phyloP scores from a whole-genome alignment of 2,888 invertebrate genomes.

The Schizaphis graminum region DNA sequence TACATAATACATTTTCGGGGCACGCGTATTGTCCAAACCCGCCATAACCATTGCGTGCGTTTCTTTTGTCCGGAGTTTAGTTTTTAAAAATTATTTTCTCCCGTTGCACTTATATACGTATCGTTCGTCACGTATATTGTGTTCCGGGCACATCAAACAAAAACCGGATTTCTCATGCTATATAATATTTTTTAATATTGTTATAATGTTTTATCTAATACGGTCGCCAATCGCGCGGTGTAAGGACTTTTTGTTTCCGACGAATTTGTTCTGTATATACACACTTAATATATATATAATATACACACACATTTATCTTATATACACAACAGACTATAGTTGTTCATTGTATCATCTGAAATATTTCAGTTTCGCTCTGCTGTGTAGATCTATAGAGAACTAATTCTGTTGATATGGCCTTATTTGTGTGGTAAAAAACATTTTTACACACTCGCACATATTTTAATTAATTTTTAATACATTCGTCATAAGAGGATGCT shows the following conservation, averaged over 20 bases:
- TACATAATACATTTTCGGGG: conserved; percentile 38
- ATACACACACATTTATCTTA: neutral
- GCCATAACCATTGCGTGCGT: neutral
- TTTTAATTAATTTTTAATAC: neutral
- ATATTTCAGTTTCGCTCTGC: conserved; percentile 1
- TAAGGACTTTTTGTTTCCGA: conserved; percentile 38
- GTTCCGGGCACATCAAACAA: conserved; percentile 33
- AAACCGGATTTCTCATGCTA: conserved; percentile 42
- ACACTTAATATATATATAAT: neutral
- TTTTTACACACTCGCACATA: neutral
- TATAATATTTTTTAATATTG: neutral
- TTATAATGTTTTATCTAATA: neutral
- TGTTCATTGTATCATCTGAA: conserved; percentile 5
- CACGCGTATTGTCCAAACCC: conserved; percentile 43
- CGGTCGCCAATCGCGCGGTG: conserved; percentile 5
- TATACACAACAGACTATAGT: neutral
- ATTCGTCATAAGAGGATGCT: neutral
- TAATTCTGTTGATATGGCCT: neutral
- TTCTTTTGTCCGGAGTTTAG: conserved; percentile 21
- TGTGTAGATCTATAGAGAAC: neutral
- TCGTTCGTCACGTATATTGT: conserved; percentile 32
- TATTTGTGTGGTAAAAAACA: neutral
- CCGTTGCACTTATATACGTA: neutral
- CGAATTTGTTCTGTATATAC: neutral
- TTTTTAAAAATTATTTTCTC: conserved; percentile 13